Evolutionary conservation across 2,797 vertebrate species (phyloP), one percentile per base, ranked within the genome.

Genomic region (Pseudochaenichthys georgianus): DNA sequence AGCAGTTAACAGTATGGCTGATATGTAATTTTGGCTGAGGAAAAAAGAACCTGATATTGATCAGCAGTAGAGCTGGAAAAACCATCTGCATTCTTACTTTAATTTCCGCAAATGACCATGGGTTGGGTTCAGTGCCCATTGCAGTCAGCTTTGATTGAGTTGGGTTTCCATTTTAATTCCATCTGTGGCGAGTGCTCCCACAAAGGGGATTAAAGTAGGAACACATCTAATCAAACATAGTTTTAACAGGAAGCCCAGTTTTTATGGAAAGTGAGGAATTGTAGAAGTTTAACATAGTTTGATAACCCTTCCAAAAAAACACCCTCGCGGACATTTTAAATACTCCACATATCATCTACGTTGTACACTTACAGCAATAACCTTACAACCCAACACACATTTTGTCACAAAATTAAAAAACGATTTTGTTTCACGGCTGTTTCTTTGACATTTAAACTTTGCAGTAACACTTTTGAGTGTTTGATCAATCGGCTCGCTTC

Each of bases 401-500:
- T 52, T 61, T 61, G 23, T 61, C 60, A 79, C 51, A 80, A 68
- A 53, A 42, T 51, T 15, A 42, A 13, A 10, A 46, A 66, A 47
- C 69, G 34, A 57, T 48, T 87, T 84, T 84, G 77, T 87, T 38
- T 89, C 71, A 2, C 34, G 6, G 72, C 77, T 78, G 51, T 61
- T 48, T 64, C 68, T 58, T 70, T 80, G 76, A 84, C 54, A 77
- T 77, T 70, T 51, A 17, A 57, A 51, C 61, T 67, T 70, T 10
- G 53, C 45, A 55, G 70, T 23, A 72, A 83, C 71, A 84, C 77
- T 64, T 85, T 74, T 87, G 84, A 88, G 88, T 77, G 75, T 78
- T 79, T 59, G 43, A 84, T 79, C 58, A 38, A 71, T 88, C 71
- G 83, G 43, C 55, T 47, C 70, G 68, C 73, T 52, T 59, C 53